A percentile compares a stretch with the other conserved stretches of the same genome.
These are phyloP conservation scores for Sthenelais limicola DNA, from an alignment of 2,888 invertebrate genomes.

Conservation along the genomic window DNA sequence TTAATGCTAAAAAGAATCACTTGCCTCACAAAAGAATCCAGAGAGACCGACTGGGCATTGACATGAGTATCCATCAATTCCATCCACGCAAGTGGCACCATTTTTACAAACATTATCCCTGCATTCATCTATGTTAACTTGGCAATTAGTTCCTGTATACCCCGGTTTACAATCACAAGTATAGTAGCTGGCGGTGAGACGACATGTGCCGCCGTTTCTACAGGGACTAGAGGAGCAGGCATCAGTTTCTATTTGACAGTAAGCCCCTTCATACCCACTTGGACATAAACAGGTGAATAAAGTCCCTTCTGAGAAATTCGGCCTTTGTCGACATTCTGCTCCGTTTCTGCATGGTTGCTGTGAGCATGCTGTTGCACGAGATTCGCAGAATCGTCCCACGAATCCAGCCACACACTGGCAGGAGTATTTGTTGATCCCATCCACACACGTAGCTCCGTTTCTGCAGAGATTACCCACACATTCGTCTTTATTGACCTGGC, in stretches of 20 bases:
- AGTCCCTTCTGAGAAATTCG: conserved; percentile 4
- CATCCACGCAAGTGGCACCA: conserved; percentile 78
- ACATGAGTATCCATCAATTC: conserved; percentile 43
- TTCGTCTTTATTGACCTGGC: conserved; percentile 40
- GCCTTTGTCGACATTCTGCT: background rate
- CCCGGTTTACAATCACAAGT: conserved; percentile 7
- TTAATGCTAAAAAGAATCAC: too few relatives aligned
- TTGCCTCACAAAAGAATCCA: conserved; percentile 17
- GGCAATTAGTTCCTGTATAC: background rate
- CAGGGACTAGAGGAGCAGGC: conserved; percentile 7
- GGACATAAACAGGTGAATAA: conserved; percentile 18
- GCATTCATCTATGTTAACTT: conserved; percentile 25
- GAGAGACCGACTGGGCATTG: conserved; percentile 32
- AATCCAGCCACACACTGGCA: conserved; percentile 85
- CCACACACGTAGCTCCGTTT: conserved; percentile 44
- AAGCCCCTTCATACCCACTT: background rate
- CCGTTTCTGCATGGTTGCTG: conserved; percentile 16
- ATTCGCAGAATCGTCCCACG: conserved; percentile 40
- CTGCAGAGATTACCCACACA: conserved; percentile 32
- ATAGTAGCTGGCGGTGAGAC: background rate
- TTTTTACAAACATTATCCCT: conserved; percentile 86
- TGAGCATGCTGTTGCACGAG: conserved; percentile 3
- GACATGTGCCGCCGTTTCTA: conserved; percentile 24
- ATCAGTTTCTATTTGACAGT: conserved; percentile 1
- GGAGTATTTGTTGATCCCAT: conserved; percentile 76